phyloP scores from a whole-genome alignment of 30 jellyfish, hydroid and myxozoan species.

The Aurelia sp. region DNA sequence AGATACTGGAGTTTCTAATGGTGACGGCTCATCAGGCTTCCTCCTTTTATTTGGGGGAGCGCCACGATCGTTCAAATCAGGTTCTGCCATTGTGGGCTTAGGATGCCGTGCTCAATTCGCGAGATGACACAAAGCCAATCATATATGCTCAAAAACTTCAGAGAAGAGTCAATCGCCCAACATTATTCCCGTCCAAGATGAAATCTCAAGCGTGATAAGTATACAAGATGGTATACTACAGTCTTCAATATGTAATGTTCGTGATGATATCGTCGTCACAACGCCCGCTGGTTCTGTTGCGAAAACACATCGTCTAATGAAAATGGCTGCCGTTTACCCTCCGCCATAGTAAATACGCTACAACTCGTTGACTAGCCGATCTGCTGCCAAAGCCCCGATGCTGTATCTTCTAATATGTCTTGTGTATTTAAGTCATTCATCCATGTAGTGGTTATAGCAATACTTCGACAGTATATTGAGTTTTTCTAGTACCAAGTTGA shows the following conservation, averaged over 20 bases:
- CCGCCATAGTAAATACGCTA: conserved; percentile 23
- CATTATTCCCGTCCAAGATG: conserved; percentile 37
- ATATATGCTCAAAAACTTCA: conserved; percentile 56
- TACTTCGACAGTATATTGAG: neutral
- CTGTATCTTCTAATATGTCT: no score
- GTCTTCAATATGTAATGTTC: conserved; percentile 3
- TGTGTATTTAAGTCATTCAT: no score
- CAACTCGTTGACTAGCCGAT: conserved; percentile 24
- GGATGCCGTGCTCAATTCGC: conserved; percentile 52
- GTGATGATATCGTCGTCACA: conserved; percentile 47
- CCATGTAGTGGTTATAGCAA: neutral
- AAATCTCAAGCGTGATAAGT: conserved; percentile 24
- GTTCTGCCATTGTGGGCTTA: conserved; percentile 78
- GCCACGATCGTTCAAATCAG: conserved; percentile 73
- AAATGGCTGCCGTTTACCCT: conserved; percentile 73
- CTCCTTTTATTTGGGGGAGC: conserved; percentile 93
- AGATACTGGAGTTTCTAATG: conserved; percentile 88
- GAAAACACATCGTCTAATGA: conserved; percentile 70
- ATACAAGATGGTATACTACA: conserved; percentile 55
- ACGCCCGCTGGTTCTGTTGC: conserved; percentile 74
- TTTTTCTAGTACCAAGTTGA: conserved; percentile 12
- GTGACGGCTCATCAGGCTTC: conserved; percentile 85
- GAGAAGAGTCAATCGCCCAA: conserved; percentile 16
- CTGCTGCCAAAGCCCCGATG: conserved; percentile 1
- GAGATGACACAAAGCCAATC: conserved; percentile 52